phyloP scores from a whole-genome alignment of 2,888 invertebrate genomes.

The Rhodophaea formosa region DNA sequence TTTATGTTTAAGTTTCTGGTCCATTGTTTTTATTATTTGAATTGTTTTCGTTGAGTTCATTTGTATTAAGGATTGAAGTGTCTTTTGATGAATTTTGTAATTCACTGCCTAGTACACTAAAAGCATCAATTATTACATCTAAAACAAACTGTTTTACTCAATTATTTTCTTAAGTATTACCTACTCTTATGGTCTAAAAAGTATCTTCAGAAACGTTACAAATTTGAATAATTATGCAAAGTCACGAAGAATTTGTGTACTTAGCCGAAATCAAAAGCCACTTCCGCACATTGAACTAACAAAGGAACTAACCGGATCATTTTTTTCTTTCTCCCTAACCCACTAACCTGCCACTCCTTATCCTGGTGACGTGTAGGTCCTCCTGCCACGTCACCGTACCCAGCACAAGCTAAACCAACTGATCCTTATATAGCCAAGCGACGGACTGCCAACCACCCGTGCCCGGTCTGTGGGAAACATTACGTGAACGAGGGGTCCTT shows the following conservation, averaged over 20 bases:
- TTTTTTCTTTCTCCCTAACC: constrained; percentile 62
- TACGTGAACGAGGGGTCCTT: constrained; percentile 97
- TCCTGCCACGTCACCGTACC: constrained; percentile 83
- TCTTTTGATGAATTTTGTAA: constrained; percentile 30
- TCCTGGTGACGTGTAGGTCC: constrained; percentile 81
- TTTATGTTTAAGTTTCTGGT: constrained; percentile 41
- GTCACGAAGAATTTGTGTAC: not conserved
- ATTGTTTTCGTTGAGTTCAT: constrained; percentile 25
- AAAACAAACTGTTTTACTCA: not conserved
- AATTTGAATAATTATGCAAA: no score
- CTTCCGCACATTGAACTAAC: constrained; percentile 48
- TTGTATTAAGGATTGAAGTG: constrained; percentile 38
- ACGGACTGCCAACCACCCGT: constrained; percentile 96
- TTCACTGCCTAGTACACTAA: constrained; percentile 7
- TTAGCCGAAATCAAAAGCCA: constrained; percentile 35
- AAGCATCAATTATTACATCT: not conserved
- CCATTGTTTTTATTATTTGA: constrained; percentile 25
- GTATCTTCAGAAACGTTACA: no score
- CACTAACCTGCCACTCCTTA: constrained; percentile 66
- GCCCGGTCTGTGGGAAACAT: constrained; percentile 97
- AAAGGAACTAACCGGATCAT: constrained; percentile 59
- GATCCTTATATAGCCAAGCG: constrained; percentile 95
- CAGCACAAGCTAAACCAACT: constrained; percentile 80
- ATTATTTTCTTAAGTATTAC: no score
- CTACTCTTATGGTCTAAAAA: no score